phyloP scores from a whole-genome alignment of 2,888 invertebrate genomes.

The Caenorhabditis macrosperma region DNA sequence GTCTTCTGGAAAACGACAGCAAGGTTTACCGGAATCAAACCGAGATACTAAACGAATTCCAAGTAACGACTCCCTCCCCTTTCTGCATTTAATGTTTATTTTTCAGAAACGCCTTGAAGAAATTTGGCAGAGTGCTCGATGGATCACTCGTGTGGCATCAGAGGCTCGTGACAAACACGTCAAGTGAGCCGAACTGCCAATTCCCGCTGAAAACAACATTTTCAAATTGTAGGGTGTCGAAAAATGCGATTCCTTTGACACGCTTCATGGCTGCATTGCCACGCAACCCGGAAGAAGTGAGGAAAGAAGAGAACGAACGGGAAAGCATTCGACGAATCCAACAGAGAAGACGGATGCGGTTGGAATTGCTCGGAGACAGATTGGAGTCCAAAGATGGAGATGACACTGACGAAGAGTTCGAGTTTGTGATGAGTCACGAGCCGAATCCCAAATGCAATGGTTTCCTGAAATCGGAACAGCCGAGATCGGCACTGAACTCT shows the following conservation, averaged over 20 bases:
- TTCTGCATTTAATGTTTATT: not conserved
- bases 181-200: conserved; percentile 61
- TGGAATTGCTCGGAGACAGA: conserved; percentile 40
- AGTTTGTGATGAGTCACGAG: conserved; percentile 45
- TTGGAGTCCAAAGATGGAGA: conserved; percentile 23
- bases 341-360: conserved; percentile 39
- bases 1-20: conserved; percentile 72
- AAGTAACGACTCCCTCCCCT: conserved; percentile 82
- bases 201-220: conserved; percentile 1
- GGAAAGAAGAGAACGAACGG: conserved; percentile 45
- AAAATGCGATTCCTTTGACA: conserved; percentile 80
- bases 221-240: conserved; percentile 64
- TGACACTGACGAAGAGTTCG: conserved; percentile 43
- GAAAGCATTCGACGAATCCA: conserved; percentile 32
- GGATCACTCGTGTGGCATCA: conserved; percentile 95
- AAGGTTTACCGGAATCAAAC: conserved; percentile 73
- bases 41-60: conserved; percentile 86
- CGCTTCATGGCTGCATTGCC: conserved; percentile 67
- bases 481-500: conserved; percentile 60
- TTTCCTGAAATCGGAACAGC: conserved; percentile 43
- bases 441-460: conserved; percentile 27
- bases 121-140: conserved; percentile 94
- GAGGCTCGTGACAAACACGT: conserved; percentile 89
- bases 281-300: conserved; percentile 46
- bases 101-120: conserved; percentile 86